Base-by-base conservation (phyloP, 2,888 invertebrate genomes). In the Drosophila buzzatii region DNA sequence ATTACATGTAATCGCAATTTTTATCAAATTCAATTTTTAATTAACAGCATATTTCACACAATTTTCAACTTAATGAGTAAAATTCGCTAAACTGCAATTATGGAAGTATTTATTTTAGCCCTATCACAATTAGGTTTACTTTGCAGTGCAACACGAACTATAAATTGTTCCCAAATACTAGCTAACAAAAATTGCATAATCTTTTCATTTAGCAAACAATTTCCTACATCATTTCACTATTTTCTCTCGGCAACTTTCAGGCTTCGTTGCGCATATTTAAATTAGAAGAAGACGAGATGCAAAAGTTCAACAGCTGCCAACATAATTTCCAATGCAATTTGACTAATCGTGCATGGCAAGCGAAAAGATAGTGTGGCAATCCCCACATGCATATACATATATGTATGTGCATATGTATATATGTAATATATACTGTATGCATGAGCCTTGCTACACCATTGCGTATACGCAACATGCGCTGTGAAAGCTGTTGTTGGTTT, bases 141-240 rank as follows among this genome's bases (percentile, higher is more conserved):
- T n/a, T 31, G 2, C 8, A 9, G 5, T 9, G 23, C 23, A 16
- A 27, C 16, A 27, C 20, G 3, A 44, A 14, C 23, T 23, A 8
- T 4, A 23, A 23, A 23, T 20, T 14, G 2, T 12, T 23, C 2
- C 5, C 12, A 20, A 3, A 23, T 8, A 16, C 1, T 9, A 49
- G 27, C 4, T 27, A 27, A 27, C 27, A 27, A n/a, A n/a, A 49
- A 49, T 51, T 51, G 31, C 33, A 18, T 51, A 51, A 51, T 18
- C 18, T 67, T 60, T 27, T 44, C 41, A 63, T 60, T 59, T 70
- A 47, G 18, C 64, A 65, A 76, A 47, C 57, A 63, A 68, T 76
- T 76, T 76, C 49, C 49, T 68, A 64, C 64, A 64, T 65, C 51
- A 68, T 65, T 77, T 77, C 68, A 72, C 45, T 4, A 23, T 45